phyloP scores from a whole-genome alignment of 2,888 invertebrate genomes.

The Temnothorax ravouxi region DNA sequence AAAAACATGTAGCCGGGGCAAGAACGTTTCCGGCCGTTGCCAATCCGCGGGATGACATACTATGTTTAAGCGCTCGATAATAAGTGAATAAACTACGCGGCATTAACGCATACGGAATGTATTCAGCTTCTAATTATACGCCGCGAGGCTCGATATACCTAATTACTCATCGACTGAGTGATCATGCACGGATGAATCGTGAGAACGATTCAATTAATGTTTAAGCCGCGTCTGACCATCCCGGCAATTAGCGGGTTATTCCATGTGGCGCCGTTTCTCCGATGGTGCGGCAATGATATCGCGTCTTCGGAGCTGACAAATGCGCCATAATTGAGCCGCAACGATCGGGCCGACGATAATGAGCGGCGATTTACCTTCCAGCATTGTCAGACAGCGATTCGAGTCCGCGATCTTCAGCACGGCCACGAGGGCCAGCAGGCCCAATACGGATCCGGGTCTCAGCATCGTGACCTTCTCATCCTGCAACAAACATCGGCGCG shows the following conservation, averaged over 20 bases:
- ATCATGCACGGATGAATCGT: slow-evolving; percentile 10
- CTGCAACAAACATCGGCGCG: slow-evolving; percentile 57
- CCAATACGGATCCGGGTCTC: slow-evolving; percentile 71
- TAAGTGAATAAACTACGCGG: slow-evolving; percentile 37
- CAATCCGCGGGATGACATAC: slow-evolving; percentile 18
- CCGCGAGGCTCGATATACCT: slow-evolving; percentile 15
- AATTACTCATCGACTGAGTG: slow-evolving; percentile 19
- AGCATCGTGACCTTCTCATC: slow-evolving; percentile 78
- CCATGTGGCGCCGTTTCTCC: neutral
- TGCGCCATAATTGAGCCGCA: slow-evolving; percentile 34
- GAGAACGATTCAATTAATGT: slow-evolving; percentile 41
- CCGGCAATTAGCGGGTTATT: slow-evolving; percentile 25
- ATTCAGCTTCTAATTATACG: slow-evolving; percentile 27
- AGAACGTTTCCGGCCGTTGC: slow-evolving; percentile 43
- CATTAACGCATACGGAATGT: slow-evolving; percentile 11
- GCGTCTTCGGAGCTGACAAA: slow-evolving; percentile 38
- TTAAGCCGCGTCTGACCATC: neutral
- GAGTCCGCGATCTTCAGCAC: slow-evolving; percentile 70
- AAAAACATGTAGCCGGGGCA: slow-evolving; percentile 21
- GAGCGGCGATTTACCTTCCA: slow-evolving; percentile 76
- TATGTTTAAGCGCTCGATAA: slow-evolving; percentile 31
- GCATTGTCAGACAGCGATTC: slow-evolving; percentile 80
- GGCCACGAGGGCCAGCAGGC: slow-evolving; percentile 74
- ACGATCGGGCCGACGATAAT: slow-evolving; percentile 39
- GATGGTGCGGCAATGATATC: slow-evolving; percentile 18